A percentile compares a stretch with the other conserved stretches of the same genome.
Conservation (phyloP, 2,113 vertebrate genomes). For the Trachemys scripta region DNA sequence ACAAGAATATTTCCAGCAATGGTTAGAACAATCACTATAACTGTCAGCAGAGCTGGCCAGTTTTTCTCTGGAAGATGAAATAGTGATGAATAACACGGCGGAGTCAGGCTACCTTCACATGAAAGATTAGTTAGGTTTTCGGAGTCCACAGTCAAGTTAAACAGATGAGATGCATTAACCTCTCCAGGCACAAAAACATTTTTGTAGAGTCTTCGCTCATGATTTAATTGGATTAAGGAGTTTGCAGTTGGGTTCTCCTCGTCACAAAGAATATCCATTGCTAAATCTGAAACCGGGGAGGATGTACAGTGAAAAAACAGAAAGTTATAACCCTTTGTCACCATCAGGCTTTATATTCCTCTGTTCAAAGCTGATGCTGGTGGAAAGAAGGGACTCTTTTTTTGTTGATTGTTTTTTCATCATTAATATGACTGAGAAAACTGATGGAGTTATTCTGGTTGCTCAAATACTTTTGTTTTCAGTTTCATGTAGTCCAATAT, state of each 20-base stretch:
- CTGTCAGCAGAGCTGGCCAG: constrained; percentile 91
- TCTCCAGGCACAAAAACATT: constrained; percentile 69
- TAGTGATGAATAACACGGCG: constrained; percentile 69
- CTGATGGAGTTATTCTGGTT: not conserved
- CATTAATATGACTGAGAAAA: not conserved
- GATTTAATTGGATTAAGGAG: constrained; percentile 74
- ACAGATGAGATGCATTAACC: constrained; percentile 76
- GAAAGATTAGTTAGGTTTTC: constrained; percentile 81
- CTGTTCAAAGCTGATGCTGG: constrained; percentile 33
- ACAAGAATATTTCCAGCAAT: constrained; percentile 96
- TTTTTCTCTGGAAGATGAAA: constrained; percentile 84
- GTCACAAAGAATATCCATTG: constrained; percentile 83
- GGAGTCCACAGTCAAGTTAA: constrained; percentile 79
- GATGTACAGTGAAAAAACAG: constrained; percentile 51
- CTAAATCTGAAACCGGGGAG: constrained; percentile 47
- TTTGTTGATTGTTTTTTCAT: constrained; percentile 21
- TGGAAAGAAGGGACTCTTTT: not conserved
- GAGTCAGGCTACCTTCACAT: constrained; percentile 70
- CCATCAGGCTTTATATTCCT: constrained; percentile 59
- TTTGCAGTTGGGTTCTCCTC: constrained; percentile 76
- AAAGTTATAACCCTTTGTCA: constrained; percentile 57
- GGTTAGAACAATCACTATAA: constrained; percentile 88
- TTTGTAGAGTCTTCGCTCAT: constrained; percentile 69
- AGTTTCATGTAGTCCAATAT: constrained; percentile 51
- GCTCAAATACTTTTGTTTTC: constrained; percentile 41